Evolutionary conservation across 64 coral and sea anemone genomes (phyloP).

Genomic region (Actinia equina): DNA sequence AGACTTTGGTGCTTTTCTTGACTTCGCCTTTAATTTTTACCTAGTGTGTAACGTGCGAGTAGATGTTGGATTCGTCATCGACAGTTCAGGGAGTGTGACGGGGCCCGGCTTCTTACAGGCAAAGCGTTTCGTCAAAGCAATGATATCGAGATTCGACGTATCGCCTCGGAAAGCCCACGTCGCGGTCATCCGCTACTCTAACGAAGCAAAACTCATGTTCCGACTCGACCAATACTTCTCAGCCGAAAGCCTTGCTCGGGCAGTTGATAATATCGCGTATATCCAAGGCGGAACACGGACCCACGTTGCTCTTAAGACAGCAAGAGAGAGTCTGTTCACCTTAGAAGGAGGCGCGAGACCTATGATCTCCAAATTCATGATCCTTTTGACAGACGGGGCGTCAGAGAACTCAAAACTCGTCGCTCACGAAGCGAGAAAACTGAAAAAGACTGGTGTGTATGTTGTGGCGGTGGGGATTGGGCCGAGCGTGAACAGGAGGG

Average conservation of each 20-base stretch:
- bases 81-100: slow-evolving; percentile 46
- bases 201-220: slow-evolving; percentile 22
- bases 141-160: slow-evolving; percentile 31
- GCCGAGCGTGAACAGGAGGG: not conserved
- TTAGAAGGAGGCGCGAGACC: not conserved
- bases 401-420: not conserved
- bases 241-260: not conserved
- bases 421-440: not conserved
- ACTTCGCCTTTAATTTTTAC: not conserved
- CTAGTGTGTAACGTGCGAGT: slow-evolving; percentile 51
- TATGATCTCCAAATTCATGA: slow-evolving; percentile 23
- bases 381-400: slow-evolving; percentile 39
- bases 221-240: slow-evolving; percentile 30
- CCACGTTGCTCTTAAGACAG: slow-evolving; percentile 23
- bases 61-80: slow-evolving; percentile 54
- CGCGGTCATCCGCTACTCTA: slow-evolving; percentile 41
- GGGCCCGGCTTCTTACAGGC: slow-evolving; percentile 17
- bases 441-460: slow-evolving; percentile 25
- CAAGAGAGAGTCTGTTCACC: slow-evolving; percentile 16
- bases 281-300: slow-evolving; percentile 43
- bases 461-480: slow-evolving; percentile 42
- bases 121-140: slow-evolving; percentile 51
- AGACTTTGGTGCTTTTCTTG: not conserved
- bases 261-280: slow-evolving; percentile 31
- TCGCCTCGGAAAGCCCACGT: slow-evolving; percentile 26